These are phyloP conservation scores for Mesorhabditis sp. DNA, from an alignment of 2,888 invertebrate genomes.

Conservation along the genomic window DNA sequence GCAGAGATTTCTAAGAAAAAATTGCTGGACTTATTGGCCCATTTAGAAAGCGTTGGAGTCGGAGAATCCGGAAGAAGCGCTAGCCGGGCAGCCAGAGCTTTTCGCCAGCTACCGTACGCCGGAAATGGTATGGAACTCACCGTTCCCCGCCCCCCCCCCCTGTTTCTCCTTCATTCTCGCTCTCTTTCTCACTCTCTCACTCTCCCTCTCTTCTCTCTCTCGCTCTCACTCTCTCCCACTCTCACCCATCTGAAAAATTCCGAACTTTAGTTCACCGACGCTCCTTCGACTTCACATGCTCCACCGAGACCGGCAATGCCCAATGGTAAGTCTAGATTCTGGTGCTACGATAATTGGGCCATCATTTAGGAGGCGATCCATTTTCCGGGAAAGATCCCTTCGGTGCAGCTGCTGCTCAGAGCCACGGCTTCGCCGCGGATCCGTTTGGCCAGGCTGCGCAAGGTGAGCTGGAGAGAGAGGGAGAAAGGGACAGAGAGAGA, in stretches of 20 bases:
- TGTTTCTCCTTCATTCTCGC: no score
- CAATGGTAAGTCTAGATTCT: conserved; percentile 1
- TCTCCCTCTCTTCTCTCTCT: no score
- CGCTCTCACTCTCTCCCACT: no score
- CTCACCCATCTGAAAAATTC: background rate
- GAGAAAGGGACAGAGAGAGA: no score
- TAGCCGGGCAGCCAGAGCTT: conserved; percentile 20
- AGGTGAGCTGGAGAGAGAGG: no score
- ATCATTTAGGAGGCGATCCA: background rate
- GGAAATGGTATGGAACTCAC: background rate
- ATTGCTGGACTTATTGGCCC: no score
- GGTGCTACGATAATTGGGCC: background rate
- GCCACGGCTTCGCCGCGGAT: background rate
- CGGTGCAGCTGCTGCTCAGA: background rate
- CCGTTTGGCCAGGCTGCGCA: background rate
- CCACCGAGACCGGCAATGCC: conserved; percentile 13
- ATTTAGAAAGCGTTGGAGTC: background rate
- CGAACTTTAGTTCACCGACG: conserved; percentile 15
- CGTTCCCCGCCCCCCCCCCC: no score
- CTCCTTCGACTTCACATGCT: conserved; percentile 15
- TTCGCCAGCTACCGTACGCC: background rate
- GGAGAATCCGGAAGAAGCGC: conserved; percentile 14
- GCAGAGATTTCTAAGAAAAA: background rate
- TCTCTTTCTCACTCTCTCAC: no score
- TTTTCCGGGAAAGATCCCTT: background rate